phyloP scores from a whole-genome alignment of 2,797 vertebrate species.

The Denticeps clupeoides region DNA sequence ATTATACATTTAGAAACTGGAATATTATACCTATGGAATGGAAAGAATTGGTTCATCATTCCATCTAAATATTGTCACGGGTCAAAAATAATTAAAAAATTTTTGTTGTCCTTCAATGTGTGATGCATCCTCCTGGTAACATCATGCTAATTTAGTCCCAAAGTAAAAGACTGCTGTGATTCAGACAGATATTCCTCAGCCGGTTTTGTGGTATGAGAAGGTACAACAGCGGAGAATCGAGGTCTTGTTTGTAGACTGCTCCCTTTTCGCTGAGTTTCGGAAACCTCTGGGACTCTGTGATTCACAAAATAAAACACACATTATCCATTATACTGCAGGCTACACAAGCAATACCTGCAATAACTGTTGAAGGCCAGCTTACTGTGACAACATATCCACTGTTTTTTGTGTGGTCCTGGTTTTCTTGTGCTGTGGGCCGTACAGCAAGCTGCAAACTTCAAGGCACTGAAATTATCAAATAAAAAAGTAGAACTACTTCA shows the following conservation, averaged over 20 bases:
- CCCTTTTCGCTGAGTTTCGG: conserved; percentile 28
- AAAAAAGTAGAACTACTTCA: neutral
- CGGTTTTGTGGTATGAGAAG: conserved; percentile 17
- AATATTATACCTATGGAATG: too few relatives aligned
- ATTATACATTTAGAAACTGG: too few relatives aligned
- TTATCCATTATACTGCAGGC: neutral
- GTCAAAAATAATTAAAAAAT: too few relatives aligned
- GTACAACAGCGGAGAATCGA: conserved; percentile 22
- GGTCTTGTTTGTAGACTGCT: conserved; percentile 32
- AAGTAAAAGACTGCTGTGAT: conserved; percentile 15
- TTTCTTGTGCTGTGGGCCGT: conserved; percentile 53
- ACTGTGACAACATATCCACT: conserved; percentile 55
- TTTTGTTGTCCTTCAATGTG: too few relatives aligned
- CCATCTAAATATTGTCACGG: too few relatives aligned
- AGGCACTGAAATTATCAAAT: conserved; percentile 54
- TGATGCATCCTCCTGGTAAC: too few relatives aligned
- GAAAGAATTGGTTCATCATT: too few relatives aligned
- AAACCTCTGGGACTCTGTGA: conserved; percentile 45
- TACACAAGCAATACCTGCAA: neutral
- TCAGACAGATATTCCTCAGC: conserved; percentile 26
- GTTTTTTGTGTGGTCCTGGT: conserved; percentile 52
- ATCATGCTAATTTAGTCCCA: neutral
- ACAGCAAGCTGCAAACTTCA: conserved; percentile 53
- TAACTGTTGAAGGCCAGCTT: conserved; percentile 24
- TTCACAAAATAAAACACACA: neutral